Percentiles rank a stretch among this genome's conserved stretches.
Evolutionary conservation across 2,797 vertebrate species (phyloP).

Genomic region (Scarus forsteni): DNA sequence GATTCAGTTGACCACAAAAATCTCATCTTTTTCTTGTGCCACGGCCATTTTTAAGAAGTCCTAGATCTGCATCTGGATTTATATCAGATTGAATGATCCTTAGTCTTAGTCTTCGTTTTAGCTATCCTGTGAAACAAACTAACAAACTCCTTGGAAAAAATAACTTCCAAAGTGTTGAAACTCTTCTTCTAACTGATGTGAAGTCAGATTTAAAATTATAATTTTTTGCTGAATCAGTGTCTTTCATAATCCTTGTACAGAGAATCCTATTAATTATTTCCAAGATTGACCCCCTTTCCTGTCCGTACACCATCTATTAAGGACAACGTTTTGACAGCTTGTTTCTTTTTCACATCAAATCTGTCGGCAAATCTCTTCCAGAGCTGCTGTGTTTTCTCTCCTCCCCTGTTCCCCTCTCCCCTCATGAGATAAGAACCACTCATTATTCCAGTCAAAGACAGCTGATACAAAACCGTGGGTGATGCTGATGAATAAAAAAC

Average conservation of each 20-base stretch:
- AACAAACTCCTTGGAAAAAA: neutral
- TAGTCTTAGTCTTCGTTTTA: no score
- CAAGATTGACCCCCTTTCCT: neutral
- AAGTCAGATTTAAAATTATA: neutral
- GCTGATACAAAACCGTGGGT: conserved; percentile 50
- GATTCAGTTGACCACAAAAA: no score
- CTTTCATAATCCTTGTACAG: neutral
- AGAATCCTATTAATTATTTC: conserved; percentile 6
- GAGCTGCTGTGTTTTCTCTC: conserved; percentile 52
- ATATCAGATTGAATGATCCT: no score
- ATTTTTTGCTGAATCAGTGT: conserved; percentile 11
- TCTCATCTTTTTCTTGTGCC: no score
- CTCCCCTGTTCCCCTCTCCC: conserved; percentile 36
- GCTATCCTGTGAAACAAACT: no score
- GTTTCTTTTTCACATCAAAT: conserved; percentile 33
- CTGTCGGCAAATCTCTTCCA: conserved; percentile 43
- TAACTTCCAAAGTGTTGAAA: conserved; percentile 1
- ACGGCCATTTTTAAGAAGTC: no score
- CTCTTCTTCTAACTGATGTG: neutral
- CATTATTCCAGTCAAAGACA: conserved; percentile 62
- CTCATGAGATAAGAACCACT: conserved; percentile 53
- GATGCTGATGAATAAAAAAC: conserved; percentile 60
- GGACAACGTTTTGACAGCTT: conserved; percentile 41
- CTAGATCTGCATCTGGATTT: no score
- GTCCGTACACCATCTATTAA: conserved; percentile 34